Percentiles rank a stretch among this genome's conserved stretches.
These are phyloP conservation scores for Planiliza haematocheilus DNA, from an alignment of 2,113 vertebrate species.

Conservation along the genomic window DNA sequence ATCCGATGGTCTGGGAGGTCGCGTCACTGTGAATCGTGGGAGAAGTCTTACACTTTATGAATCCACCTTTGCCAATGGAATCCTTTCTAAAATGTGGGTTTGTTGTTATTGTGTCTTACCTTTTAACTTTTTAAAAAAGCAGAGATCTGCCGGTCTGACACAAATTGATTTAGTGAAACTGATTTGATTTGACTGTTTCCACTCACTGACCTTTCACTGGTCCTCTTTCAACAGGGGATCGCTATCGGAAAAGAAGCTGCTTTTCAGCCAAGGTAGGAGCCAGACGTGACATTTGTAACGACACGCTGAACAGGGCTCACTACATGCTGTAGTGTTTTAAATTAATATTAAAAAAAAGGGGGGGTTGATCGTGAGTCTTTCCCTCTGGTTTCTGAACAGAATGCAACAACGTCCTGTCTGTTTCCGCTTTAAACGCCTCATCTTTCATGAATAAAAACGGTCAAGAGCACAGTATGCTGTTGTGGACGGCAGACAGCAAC, in stretches of 20 bases:
- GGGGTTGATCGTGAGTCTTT: too few species aligned
- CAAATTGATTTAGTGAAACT: background rate
- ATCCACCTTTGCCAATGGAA: constrained; percentile 86
- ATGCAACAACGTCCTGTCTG: constrained; percentile 77
- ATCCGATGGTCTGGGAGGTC: constrained; percentile 84
- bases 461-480: constrained; percentile 57
- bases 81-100: constrained; percentile 87
- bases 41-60: constrained; percentile 89
- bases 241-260: constrained; percentile 88
- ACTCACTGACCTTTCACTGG: constrained; percentile 8
- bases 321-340: background rate
- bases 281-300: background rate
- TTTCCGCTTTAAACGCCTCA: constrained; percentile 81
- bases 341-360: too few species aligned
- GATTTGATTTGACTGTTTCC: too few species aligned
- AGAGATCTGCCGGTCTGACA: background rate
- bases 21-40: constrained; percentile 78
- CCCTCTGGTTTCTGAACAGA: constrained; percentile 70
- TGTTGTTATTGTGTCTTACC: too few species aligned
- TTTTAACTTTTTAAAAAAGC: too few species aligned
- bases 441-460: constrained; percentile 80
- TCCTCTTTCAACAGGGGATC: constrained; percentile 83
- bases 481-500: constrained; percentile 68
- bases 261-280: constrained; percentile 85
- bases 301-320: too few species aligned